Evolutionary conservation across 1,140 invertebrate species (phyloP).

Genomic region (Microplitis demolitor): DNA sequence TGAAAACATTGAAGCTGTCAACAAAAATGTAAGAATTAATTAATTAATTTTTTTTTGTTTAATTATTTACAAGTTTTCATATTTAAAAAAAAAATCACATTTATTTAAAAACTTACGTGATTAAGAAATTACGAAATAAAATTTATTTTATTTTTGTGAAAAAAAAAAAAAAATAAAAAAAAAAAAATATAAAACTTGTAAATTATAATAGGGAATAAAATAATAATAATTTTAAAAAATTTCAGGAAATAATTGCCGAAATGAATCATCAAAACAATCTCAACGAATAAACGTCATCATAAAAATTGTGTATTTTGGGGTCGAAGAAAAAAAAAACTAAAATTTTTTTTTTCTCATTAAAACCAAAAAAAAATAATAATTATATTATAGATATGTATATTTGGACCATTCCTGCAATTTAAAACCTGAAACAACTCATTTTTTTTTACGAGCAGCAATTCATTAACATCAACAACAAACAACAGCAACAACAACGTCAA

Average conservation of each 20-base stretch:
- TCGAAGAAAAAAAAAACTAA: conserved; percentile 39
- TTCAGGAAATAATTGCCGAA: conserved; percentile 58
- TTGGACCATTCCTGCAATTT: conserved; percentile 61
- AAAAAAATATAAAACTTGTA: conserved; percentile 10
- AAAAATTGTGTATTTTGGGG: conserved; percentile 59
- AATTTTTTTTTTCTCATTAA: conserved; percentile 60
- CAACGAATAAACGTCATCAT: conserved; percentile 57
- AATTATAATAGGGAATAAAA: conserved; percentile 9
- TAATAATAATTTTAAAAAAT: conserved; percentile 24
- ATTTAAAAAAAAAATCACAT: too few species aligned
- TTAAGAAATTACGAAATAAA: too few species aligned
- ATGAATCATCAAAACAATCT: conserved; percentile 55
- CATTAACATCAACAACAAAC: conserved; percentile 31
- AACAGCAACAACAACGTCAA: neutral
- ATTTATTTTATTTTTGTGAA: neutral
- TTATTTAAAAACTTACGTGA: too few species aligned
- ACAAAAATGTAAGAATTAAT: conserved; percentile 50
- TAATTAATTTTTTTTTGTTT: conserved; percentile 14
- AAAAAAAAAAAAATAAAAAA: conserved; percentile 6
- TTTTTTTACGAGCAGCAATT: conserved; percentile 57
- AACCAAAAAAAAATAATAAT: conserved; percentile 53
- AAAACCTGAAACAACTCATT: conserved; percentile 55
- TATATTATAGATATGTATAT: conserved; percentile 63
- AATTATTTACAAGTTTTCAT: neutral
- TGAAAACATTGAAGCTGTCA: conserved; percentile 52